Conservation (phyloP, 2,797 vertebrate species). For the Siniperca scherzeri region DNA sequence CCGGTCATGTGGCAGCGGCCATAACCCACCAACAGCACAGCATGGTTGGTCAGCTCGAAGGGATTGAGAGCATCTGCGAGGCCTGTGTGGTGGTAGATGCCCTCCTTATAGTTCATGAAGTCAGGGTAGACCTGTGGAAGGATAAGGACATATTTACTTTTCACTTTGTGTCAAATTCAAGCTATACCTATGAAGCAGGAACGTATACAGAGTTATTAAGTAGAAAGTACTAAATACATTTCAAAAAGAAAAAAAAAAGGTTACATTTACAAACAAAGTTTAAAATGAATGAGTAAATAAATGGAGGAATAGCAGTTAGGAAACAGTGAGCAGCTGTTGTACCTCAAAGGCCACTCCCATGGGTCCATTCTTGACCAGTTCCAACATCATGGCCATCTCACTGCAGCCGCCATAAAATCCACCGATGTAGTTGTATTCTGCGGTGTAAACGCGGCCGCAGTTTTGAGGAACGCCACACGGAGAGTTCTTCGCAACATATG, state of each 20-base stretch:
- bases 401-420: slow-evolving; percentile 97
- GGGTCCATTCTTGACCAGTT: slow-evolving; percentile 92
- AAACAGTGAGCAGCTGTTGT: background rate
- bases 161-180: background rate
- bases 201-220: background rate
- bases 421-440: slow-evolving; percentile 94
- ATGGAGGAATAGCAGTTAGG: background rate
- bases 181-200: background rate
- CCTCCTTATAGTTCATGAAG: slow-evolving; percentile 91
- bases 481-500: slow-evolving; percentile 86
- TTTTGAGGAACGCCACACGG: slow-evolving; percentile 84
- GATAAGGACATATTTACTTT: background rate
- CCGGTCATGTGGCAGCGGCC: slow-evolving; percentile 87
- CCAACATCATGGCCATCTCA: slow-evolving; percentile 93
- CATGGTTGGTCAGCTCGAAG: slow-evolving; percentile 96
- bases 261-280: background rate
- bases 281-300: background rate
- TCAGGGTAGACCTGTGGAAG: slow-evolving; percentile 90
- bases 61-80: slow-evolving; percentile 90
- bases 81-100: slow-evolving; percentile 95
- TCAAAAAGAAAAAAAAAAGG: background rate
- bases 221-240: background rate
- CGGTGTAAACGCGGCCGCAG: slow-evolving; percentile 86
- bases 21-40: slow-evolving; percentile 95
- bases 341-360: slow-evolving; percentile 92